A percentile compares a stretch with the other conserved stretches of the same genome.
These are phyloP conservation scores for Rhea pennata DNA, from an alignment of 2,113 vertebrate genomes.

Conservation along the genomic window DNA sequence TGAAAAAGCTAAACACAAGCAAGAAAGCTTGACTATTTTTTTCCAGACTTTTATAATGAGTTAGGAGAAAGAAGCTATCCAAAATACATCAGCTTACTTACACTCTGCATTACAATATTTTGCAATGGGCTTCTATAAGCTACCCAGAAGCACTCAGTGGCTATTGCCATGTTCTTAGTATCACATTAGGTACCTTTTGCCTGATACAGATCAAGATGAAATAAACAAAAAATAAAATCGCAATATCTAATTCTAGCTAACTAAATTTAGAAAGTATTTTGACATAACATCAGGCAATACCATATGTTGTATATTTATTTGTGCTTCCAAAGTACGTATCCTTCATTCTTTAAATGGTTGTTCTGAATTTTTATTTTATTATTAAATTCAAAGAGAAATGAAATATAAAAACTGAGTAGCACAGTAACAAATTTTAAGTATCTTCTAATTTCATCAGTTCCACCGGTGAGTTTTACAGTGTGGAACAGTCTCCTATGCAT, in stretches of 20 bases:
- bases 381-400: neutral
- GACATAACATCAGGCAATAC: neutral
- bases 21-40: neutral
- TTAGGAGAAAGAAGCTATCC: neutral
- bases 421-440: neutral
- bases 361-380: neutral
- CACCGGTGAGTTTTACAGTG: neutral
- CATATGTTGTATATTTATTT: neutral
- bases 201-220: neutral
- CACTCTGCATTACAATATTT: neutral
- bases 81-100: neutral
- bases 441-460: neutral
- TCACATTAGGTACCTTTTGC: neutral
- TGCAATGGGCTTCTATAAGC: neutral
- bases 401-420: neutral
- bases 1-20: neutral
- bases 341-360: neutral
- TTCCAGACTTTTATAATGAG: neutral
- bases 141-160: neutral
- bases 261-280: neutral
- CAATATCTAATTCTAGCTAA: neutral
- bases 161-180: neutral
- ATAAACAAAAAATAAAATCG: neutral
- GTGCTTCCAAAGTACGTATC: neutral
- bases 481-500: neutral